phyloP scores from a whole-genome alignment of 1,140 invertebrate species.

The Andricus grossulariae region DNA sequence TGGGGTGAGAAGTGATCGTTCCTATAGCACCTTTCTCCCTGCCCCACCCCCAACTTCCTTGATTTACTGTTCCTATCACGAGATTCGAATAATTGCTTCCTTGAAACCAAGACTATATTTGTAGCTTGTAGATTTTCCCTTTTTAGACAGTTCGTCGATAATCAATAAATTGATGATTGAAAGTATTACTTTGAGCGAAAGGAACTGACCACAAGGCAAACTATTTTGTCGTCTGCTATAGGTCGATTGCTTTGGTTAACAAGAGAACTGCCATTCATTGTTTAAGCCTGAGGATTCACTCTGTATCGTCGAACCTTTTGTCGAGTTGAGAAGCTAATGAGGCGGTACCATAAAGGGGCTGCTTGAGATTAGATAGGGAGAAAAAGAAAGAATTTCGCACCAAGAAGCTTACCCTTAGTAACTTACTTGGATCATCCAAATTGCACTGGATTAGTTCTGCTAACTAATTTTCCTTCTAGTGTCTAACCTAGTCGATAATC shows the following conservation, averaged over 20 bases:
- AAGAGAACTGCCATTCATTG: conserved; percentile 43
- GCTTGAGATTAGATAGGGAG: conserved; percentile 37
- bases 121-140: conserved; percentile 10
- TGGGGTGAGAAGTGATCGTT: conserved; percentile 15
- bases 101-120: conserved; percentile 14
- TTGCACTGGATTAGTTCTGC: background rate
- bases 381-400: conserved; percentile 33
- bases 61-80: conserved; percentile 6
- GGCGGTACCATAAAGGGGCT: conserved; percentile 44
- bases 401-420: background rate
- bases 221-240: background rate
- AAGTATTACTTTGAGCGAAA: background rate
- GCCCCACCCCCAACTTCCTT: background rate
- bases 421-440: background rate
- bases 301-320: conserved; percentile 52
- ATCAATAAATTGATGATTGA: background rate
- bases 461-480: too few species aligned
- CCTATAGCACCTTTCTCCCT: background rate
- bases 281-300: conserved; percentile 45
- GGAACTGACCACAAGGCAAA: background rate
- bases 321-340: conserved; percentile 52
- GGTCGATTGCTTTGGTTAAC: background rate
- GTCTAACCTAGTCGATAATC: too few species aligned
- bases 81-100: conserved; percentile 20
- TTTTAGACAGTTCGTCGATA: conserved; percentile 7